Base-by-base conservation (phyloP, 2,797 vertebrate genomes). In the Adelosebastes latens region DNA sequence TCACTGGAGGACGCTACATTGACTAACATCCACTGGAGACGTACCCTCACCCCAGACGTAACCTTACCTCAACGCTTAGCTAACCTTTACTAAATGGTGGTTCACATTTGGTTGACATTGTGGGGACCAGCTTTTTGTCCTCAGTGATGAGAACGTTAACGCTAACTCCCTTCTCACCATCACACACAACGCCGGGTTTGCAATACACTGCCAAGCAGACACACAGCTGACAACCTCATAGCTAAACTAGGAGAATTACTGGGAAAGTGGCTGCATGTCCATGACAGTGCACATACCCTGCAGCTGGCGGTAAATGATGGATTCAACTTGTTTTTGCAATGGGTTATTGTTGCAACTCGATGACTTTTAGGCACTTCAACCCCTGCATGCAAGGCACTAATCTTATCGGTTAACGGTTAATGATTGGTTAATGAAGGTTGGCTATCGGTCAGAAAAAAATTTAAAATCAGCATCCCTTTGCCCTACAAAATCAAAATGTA, bases 401-500 rank as follows among this genome's bases (percentile, higher is more conserved):
- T 59, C 27, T 29, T 46, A 18, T 46, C 6, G 3, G 42, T 46
- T 42, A 42, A 42, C 39, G 6, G 14, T 42, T 46, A 46, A 46
- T 46, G 42, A 46, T 1, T 18, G 16, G 6, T 18, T 18, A 0
- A 46, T 46, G 42, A 46, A 2, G 25, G 58, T 59, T 0, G 25
- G 0, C 2, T 59, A 16, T 20, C 58, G 0, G 12, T 58, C 0
- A 58, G 24, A 58, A 27, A 27, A 58, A 8, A 14, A 13, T 0
- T 56, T 6, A 0, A 59, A 59, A 29, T 0, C 14, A 18, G 56
- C 56, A 29, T 11, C 53, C 10, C 53, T 55, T 8, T 24, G 53
- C 1, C n/a, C 22, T 2, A 55, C 0, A 55, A 12, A 56, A 24
- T 24, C 53, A 56, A 24, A 0, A 25, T 56, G 22, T 25, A 56